Evolutionary conservation across 2,113 vertebrate genomes (phyloP).

Genomic region (Geococcyx californianus): DNA sequence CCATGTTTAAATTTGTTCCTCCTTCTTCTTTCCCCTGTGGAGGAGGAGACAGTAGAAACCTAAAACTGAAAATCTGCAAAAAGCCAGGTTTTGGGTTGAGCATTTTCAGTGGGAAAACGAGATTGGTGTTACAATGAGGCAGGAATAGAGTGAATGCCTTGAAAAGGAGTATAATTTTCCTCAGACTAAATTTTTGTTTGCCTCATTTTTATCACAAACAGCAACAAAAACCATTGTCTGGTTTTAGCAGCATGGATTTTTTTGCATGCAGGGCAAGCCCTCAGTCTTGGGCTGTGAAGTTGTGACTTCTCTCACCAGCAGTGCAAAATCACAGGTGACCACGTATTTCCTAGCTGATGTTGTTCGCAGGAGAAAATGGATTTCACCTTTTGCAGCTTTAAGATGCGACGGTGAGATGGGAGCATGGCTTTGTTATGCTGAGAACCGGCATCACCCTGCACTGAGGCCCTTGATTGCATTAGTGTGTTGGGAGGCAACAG

Average conservation of each 20-base stretch:
- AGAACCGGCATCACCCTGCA: rapidly evolving
- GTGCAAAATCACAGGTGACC: background rate
- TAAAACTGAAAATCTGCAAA: background rate
- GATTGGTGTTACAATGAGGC: background rate
- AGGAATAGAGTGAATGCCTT: background rate
- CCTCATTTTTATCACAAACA: background rate
- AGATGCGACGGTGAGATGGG: rapidly evolving
- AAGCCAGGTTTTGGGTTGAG: background rate
- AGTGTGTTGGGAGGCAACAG: background rate
- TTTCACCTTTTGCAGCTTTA: background rate
- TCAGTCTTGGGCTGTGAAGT: background rate
- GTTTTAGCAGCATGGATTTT: background rate
- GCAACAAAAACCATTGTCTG: rapidly evolving
- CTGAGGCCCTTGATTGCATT: rapidly evolving
- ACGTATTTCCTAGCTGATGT: rapidly evolving
- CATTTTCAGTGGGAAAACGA: background rate
- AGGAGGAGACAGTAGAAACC: background rate
- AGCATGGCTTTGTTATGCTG: background rate
- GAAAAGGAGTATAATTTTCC: background rate
- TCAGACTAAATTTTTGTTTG: background rate
- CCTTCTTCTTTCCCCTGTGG: background rate
- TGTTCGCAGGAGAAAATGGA: background rate
- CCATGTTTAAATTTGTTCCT: background rate
- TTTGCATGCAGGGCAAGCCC: background rate
- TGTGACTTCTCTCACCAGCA: background rate